Percentiles rank a stretch among this genome's conserved stretches.
phyloP scores from a whole-genome alignment of 2,888 invertebrate species.

The Chalcis sispes region DNA sequence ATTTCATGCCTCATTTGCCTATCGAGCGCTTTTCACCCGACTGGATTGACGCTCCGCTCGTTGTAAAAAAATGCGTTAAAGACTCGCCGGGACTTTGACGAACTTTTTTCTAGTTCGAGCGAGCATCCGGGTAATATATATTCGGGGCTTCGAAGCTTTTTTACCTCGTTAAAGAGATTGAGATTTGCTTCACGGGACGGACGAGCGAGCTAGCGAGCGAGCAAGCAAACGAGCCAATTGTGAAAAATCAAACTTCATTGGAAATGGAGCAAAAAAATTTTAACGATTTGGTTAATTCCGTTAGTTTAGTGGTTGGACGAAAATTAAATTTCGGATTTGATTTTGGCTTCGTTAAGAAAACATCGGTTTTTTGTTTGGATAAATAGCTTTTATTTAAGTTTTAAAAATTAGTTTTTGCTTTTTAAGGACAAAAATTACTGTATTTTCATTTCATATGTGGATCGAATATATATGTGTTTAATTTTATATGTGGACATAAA shows the following conservation, averaged over 20 bases:
- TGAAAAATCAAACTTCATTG: constrained; percentile 34
- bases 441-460: no score
- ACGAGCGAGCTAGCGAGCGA: no score
- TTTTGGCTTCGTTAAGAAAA: no score
- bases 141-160: constrained; percentile 15
- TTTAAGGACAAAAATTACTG: no score
- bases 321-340: neutral
- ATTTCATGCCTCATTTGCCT: constrained; percentile 67
- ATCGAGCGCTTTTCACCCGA: constrained; percentile 62
- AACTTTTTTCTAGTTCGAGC: constrained; percentile 26
- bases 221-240: no score
- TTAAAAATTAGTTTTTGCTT: no score
- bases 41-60: constrained; percentile 16
- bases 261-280: constrained; percentile 2
- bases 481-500: no score
- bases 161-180: constrained; percentile 44
- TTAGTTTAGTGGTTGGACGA: neutral
- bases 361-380: no score
- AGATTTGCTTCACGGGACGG: constrained; percentile 29
- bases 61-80: constrained; percentile 40
- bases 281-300: constrained; percentile 43
- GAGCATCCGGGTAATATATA: constrained; percentile 18
- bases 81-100: constrained; percentile 33
- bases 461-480: no score
- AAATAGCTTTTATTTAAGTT: no score